Percentiles rank a stretch among this genome's conserved stretches.
phyloP scores from a whole-genome alignment of 2,888 invertebrate species.

The Caradrina clavipalpis region DNA sequence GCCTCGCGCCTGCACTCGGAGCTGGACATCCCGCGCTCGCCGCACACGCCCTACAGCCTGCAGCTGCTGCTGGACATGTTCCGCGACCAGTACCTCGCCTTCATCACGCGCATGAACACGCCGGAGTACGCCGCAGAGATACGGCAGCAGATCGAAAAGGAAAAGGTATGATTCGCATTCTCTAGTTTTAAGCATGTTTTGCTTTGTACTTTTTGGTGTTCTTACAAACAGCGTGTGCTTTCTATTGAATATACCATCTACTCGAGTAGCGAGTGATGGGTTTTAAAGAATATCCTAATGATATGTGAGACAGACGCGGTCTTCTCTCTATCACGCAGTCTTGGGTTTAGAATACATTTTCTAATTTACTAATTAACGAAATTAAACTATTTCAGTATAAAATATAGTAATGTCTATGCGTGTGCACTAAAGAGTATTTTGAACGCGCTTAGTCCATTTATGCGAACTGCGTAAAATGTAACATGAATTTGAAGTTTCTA shows the following conservation, averaged over 20 bases:
- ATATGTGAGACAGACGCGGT: neutral
- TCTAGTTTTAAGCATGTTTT: slow-evolving; percentile 12
- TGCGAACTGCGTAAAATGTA: neutral
- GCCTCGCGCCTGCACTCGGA: slow-evolving; percentile 94
- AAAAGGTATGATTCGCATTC: slow-evolving; percentile 90
- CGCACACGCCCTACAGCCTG: slow-evolving; percentile 95
- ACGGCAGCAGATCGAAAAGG: slow-evolving; percentile 94
- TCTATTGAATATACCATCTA: slow-evolving; percentile 6
- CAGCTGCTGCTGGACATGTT: slow-evolving; percentile 97
- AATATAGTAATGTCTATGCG: neutral
- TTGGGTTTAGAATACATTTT: neutral
- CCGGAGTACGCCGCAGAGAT: slow-evolving; percentile 94
- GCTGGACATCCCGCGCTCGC: slow-evolving; percentile 95
- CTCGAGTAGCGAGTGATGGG: neutral
- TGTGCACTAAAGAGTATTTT: neutral
- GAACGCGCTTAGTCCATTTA: neutral
- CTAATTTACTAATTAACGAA: neutral
- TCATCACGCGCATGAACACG: slow-evolving; percentile 96
- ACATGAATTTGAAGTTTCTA: neutral
- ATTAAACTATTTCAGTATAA: neutral
- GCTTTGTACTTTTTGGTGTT: slow-evolving; percentile 40
- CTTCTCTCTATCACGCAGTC: neutral
- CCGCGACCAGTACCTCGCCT: slow-evolving; percentile 96
- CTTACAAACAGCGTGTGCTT: slow-evolving; percentile 39
- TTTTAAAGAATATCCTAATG: slow-evolving; percentile 1